Evolutionary conservation across 2,797 vertebrate genomes (phyloP).

Genomic region (Acropternis orthonyx): DNA sequence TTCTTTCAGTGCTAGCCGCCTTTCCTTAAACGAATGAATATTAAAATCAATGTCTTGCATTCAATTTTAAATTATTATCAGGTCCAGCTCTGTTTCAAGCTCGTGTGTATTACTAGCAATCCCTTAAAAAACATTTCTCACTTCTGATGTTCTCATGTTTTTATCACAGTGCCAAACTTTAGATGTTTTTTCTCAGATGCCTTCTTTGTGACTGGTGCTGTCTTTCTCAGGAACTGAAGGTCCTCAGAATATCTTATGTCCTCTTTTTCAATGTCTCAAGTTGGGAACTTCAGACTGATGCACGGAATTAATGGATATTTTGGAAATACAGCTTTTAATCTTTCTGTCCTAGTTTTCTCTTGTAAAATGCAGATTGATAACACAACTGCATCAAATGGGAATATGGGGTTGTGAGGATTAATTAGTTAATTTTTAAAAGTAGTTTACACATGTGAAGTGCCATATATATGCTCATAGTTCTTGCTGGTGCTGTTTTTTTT

Average conservation of each 20-base stretch:
- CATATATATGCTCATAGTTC: not conserved
- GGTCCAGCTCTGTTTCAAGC: not conserved
- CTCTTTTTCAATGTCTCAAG: not conserved
- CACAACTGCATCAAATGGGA: constrained; percentile 21
- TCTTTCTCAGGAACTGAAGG: not conserved
- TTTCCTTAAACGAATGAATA: not conserved
- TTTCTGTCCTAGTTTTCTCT: constrained; percentile 26
- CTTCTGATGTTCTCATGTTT: not conserved
- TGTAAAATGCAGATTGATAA: not conserved
- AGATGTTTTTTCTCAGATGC: not conserved
- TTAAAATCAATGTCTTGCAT: not conserved
- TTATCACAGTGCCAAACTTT: not conserved
- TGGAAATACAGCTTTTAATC: constrained; percentile 15
- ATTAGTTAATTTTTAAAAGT: constrained; percentile 42
- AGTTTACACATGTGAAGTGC: not conserved
- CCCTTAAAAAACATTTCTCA: not conserved
- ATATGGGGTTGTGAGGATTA: constrained; percentile 48
- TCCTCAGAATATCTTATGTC: not conserved
- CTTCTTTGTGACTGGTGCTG: not conserved
- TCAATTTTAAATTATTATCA: not conserved
- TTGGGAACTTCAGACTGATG: not conserved
- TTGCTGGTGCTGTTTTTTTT: not conserved
- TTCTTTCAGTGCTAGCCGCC: not conserved
- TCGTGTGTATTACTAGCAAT: not conserved
- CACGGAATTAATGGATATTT: constrained; percentile 13